Percentiles rank a stretch among this genome's conserved stretches.
phyloP scores from a whole-genome alignment of 2,797 vertebrate species.

The Hippoglossus hippoglossus region DNA sequence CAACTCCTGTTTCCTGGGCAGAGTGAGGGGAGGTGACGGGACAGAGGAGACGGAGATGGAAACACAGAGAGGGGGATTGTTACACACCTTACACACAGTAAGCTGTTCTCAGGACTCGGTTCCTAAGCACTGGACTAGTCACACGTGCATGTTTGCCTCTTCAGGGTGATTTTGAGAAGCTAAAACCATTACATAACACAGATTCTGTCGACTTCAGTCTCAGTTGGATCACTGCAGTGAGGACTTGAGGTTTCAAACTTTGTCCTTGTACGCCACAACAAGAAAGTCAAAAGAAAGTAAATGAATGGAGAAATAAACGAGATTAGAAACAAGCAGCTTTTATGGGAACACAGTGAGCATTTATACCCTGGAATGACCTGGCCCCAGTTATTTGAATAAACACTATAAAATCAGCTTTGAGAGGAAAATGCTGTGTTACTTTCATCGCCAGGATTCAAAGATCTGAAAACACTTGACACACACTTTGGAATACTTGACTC shows the following conservation, averaged over 20 bases:
- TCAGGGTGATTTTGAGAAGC: not conserved
- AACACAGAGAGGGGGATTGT: conserved; percentile 42
- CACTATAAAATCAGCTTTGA: too few relatives aligned
- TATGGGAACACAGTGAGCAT: not conserved
- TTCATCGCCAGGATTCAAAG: not conserved
- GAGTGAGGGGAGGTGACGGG: conserved; percentile 11
- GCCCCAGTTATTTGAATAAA: not conserved
- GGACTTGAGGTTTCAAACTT: not conserved
- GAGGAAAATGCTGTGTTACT: not conserved
- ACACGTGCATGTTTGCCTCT: conserved; percentile 13
- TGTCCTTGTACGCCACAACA: not conserved
- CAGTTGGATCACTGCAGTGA: not conserved
- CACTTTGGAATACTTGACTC: too few relatives aligned
- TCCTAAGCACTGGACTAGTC: conserved; percentile 20
- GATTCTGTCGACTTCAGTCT: not conserved
- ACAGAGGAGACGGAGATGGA: conserved; percentile 22
- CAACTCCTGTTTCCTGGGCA: conserved; percentile 45
- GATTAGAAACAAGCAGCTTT: not conserved
- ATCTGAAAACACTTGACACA: not conserved
- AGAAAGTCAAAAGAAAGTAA: not conserved
- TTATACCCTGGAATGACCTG: not conserved
- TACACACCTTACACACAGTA: conserved; percentile 14
- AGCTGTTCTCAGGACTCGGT: conserved; percentile 14
- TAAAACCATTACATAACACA: conserved; percentile 26
- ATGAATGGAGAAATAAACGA: too few relatives aligned